phyloP scores from a whole-genome alignment of 1,140 invertebrate genomes.

The Diorhabda elongata region DNA sequence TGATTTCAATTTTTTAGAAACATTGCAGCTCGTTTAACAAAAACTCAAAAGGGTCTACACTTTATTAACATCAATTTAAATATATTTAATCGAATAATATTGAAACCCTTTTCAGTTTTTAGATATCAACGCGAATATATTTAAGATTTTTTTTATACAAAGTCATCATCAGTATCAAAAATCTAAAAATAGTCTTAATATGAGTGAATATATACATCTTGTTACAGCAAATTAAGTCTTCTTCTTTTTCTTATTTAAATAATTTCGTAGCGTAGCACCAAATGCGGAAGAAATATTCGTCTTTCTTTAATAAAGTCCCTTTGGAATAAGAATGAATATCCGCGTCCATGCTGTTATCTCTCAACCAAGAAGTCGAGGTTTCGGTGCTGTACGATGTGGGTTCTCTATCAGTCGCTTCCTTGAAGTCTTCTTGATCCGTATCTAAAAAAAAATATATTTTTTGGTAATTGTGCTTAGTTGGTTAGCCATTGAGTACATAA shows the following conservation, averaged over 20 bases:
- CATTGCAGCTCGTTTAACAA: too few species aligned
- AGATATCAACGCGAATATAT: conserved; percentile 15
- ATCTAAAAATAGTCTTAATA: conserved; percentile 18
- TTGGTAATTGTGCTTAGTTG: not conserved
- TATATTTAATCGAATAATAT: too few species aligned
- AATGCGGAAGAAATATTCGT: conserved; percentile 93
- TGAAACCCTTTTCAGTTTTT: too few species aligned
- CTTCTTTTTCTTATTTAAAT: conserved; percentile 59
- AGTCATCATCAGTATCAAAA: conserved; percentile 28
- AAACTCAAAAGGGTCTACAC: too few species aligned
- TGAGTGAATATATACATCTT: conserved; percentile 22
- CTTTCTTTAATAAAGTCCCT: conserved; percentile 71
- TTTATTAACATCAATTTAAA: too few species aligned
- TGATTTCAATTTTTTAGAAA: too few species aligned
- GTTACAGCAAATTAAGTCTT: conserved; percentile 6
- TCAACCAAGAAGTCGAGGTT: conserved; percentile 88
- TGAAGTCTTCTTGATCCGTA: conserved; percentile 50
- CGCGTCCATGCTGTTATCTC: conserved; percentile 87
- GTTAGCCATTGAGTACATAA: not conserved
- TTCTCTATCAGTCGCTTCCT: conserved; percentile 61
- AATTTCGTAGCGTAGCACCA: conserved; percentile 81
- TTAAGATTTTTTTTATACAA: conserved; percentile 14
- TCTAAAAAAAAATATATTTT: conserved; percentile 30
- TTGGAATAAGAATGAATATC: conserved; percentile 85
- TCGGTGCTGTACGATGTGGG: conserved; percentile 81